Conservation (phyloP, 2,888 invertebrate species). For the Boloria selene region DNA sequence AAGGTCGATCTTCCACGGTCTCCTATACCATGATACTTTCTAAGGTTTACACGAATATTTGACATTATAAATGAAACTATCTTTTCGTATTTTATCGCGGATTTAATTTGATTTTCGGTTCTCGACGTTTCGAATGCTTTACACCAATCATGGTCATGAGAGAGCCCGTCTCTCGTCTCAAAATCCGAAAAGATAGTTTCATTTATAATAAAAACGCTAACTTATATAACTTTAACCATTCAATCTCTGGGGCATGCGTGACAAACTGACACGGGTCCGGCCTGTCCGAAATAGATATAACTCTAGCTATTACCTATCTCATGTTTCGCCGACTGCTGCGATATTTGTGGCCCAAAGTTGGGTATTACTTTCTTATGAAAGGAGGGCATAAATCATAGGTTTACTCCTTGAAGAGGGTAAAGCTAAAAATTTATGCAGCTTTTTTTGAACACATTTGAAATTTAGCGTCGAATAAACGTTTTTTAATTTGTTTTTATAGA, state of each 20-base stretch:
- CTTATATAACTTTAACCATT: constrained; percentile 43
- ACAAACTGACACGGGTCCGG: constrained; percentile 77
- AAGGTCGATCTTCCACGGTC: too few relatives aligned
- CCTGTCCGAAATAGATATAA: constrained; percentile 74
- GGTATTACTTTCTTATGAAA: constrained; percentile 32
- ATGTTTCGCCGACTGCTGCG: constrained; percentile 61
- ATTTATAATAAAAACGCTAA: too few relatives aligned
- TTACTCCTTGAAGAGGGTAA: constrained; percentile 36
- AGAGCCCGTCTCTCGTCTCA: too few relatives aligned
- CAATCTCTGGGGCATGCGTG: constrained; percentile 58
- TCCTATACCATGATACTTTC: too few relatives aligned
- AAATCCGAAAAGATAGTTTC: too few relatives aligned
- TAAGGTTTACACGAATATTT: too few relatives aligned
- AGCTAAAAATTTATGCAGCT: constrained; percentile 24
- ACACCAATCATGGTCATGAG: too few relatives aligned
- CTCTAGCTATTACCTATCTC: constrained; percentile 43
- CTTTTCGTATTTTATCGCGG: too few relatives aligned
- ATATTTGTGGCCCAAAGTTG: constrained; percentile 53
- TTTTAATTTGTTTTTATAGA: background rate
- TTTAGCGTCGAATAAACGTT: background rate
- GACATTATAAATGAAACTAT: too few relatives aligned
- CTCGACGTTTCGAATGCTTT: too few relatives aligned
- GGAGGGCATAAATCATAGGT: constrained; percentile 36
- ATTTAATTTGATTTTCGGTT: too few relatives aligned
- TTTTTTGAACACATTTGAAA: constrained; percentile 31